Conservation (phyloP, 2,113 vertebrate genomes). For the Poecilia latipinna region DNA sequence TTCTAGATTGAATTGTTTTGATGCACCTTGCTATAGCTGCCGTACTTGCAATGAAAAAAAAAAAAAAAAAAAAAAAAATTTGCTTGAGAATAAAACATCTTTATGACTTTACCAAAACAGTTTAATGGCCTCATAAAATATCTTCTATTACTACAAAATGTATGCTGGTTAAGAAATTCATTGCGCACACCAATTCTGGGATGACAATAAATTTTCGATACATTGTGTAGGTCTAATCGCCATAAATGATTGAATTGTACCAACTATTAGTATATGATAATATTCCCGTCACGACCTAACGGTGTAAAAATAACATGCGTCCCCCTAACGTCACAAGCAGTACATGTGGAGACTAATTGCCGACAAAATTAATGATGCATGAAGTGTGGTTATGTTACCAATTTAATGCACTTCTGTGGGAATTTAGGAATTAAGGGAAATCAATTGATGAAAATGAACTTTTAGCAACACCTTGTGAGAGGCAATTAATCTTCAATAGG, state of each 20-base stretch:
- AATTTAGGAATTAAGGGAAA: slow-evolving; percentile 67
- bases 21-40: too few species aligned
- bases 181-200: too few species aligned
- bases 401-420: slow-evolving; percentile 64
- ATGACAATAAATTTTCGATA: too few species aligned
- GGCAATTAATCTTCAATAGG: slow-evolving; percentile 73
- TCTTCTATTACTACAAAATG: too few species aligned
- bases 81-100: too few species aligned
- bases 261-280: slow-evolving; percentile 59
- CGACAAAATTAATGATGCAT: slow-evolving; percentile 66
- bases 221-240: slow-evolving; percentile 9
- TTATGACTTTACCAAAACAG: too few species aligned
- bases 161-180: too few species aligned
- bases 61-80: too few species aligned
- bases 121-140: too few species aligned
- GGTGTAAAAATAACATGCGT: slow-evolving; percentile 69
- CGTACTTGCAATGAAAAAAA: too few species aligned
- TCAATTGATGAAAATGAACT: slow-evolving; percentile 74
- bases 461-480: slow-evolving; percentile 70
- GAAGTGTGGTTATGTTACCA: slow-evolving; percentile 67
- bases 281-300: slow-evolving; percentile 64
- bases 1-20: too few species aligned
- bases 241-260: slow-evolving; percentile 35
- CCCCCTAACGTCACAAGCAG: slow-evolving; percentile 62
- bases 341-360: slow-evolving; percentile 65